Base-by-base conservation (phyloP, 2,888 invertebrate genomes). In the Gonocerus acuteangulatus region DNA sequence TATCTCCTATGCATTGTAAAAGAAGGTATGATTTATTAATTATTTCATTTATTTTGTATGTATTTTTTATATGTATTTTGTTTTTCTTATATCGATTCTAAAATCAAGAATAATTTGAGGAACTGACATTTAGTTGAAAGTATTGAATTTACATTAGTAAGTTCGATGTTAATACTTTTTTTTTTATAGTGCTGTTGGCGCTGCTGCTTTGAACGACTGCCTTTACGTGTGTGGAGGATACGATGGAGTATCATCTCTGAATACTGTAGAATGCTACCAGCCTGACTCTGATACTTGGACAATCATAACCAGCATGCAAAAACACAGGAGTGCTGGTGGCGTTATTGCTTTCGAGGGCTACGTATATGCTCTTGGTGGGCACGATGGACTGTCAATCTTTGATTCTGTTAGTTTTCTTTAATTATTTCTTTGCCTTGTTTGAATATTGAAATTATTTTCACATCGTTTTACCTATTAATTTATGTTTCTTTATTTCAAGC, bases 221-320 rank as follows among this genome's bases (percentile, higher is more conserved):
- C 82, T 92, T 54, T 92, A 89, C 71, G 90, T 87, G 1, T 88
- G 87, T 72, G 87, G 87, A 1, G 91, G 91, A 1, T 91, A 89
- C 71, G 89, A 91, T 73, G 92, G 92, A 1, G 82, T 86, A 3
- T 84, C 86, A 1, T 90, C 90, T 11, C 76, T 92, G 11, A 86
- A 85, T 71, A 86, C 88, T 0, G 89, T 90, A 1, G 88, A 92
- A 74, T 81, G 86, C 69, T 92, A 89, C 72, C 83, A 86, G 70
- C 86, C 88, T 27, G 79, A 81, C 69, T 81, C 78, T 39, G 83
- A 87, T 70, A 79, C 79, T 60, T 90, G 90, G 90, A 81, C 80
- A 67, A 82, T 84, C 69, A 79, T 87, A 47, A 77, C 82, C n/a
- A 77, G 81, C 11, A 87, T 87, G 86, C 82, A 82, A 69, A 84